Base-by-base conservation (phyloP, 2,797 vertebrate species). In the Aulostomus chinensis region DNA sequence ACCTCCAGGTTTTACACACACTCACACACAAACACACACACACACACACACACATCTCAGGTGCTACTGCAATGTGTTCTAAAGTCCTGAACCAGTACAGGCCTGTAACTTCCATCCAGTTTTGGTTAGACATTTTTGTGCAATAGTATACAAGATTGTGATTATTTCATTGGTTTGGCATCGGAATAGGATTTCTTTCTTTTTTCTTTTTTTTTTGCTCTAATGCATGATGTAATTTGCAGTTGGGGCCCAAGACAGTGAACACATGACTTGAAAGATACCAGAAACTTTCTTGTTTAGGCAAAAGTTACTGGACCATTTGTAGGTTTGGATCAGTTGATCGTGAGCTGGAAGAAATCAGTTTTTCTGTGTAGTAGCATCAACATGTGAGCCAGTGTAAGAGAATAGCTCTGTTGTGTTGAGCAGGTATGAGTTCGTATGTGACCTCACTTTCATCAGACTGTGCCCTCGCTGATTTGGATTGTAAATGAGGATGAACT, bases 401-500 rank as follows among this genome's bases (percentile, higher is more conserved):
- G 38, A 69, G 57, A 85, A 71, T 61, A 22, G 64, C 38, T 56
- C 45, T 76, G 58, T 81, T 86, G 81, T 68, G 46, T 74, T 54
- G 25, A 73, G 41, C 29, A 58, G 49, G 40, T 54, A 58, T 39
- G 48, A 71, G 62, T 86, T 88, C 86, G 82, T 80, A 81, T 84
- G 71, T 62, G 61, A 35, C 59, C 61, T 75, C n/a, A n/a, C 73
- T 80, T 51, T 73, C 67, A 65, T 66, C 61, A 48, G 59, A 29
- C 33, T 63, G 43, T 55, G 72, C 76, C 60, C 81, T 69, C 72
- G 68, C 51, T 86, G 52, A 90, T 92, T 92, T 91, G 90, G 74
- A 73, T 91, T 90, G 91, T 88, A 91, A 92, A 92, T 91, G 38
- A 62, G 64, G 54, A 39, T 55, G 38, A 46, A 64, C 39, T 67